These are phyloP conservation scores for Nyctereutes procyonoides DNA, from an alignment of 2,113 vertebrate species.

Conservation along the genomic window DNA sequence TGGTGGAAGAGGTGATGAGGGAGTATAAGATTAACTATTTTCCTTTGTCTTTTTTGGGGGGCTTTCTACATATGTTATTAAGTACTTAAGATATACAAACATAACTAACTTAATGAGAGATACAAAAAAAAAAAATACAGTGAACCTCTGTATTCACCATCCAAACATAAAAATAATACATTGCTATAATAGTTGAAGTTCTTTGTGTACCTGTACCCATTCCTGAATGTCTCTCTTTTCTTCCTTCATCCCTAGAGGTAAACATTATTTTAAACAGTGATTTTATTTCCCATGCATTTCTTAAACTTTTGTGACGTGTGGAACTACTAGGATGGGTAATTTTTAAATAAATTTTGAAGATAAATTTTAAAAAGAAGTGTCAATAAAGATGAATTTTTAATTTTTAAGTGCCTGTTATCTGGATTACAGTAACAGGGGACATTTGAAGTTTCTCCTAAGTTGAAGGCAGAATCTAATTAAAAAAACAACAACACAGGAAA, in stretches of 20 bases:
- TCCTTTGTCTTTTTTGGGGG: background rate
- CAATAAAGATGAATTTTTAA: background rate
- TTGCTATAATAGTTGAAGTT: background rate
- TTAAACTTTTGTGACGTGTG: slow-evolving; percentile 42
- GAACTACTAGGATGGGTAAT: background rate
- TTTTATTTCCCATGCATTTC: slow-evolving; percentile 23
- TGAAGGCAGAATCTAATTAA: background rate
- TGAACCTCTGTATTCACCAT: slow-evolving; percentile 19
- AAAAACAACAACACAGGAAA: background rate
- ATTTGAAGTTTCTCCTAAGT: background rate
- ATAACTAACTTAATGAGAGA: background rate
- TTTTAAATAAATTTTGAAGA: background rate
- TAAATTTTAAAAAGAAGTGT: background rate
- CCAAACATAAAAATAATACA: background rate
- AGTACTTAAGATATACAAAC: background rate
- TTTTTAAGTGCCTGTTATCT: background rate
- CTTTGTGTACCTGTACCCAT: background rate
- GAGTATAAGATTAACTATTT: slow-evolving; percentile 32
- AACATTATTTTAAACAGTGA: slow-evolving; percentile 49
- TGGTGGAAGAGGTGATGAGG: background rate
- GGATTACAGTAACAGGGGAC: background rate
- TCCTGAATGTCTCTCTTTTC: background rate
- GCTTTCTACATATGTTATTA: background rate
- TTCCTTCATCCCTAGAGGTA: background rate
- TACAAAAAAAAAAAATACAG: background rate